Conservation (phyloP, 2,113 vertebrate genomes). For the Haplotaxodon microlepis region DNA sequence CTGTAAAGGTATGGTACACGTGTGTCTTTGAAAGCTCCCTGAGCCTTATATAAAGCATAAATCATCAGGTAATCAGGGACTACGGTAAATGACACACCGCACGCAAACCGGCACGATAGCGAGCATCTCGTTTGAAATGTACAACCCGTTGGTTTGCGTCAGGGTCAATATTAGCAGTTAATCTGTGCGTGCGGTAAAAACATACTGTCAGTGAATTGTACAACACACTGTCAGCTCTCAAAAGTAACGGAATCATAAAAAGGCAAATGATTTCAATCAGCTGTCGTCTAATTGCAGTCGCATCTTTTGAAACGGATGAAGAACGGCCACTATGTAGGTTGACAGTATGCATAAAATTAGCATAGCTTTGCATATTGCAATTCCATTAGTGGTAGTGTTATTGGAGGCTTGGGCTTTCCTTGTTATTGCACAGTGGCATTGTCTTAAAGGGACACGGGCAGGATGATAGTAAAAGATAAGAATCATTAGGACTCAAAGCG, state of each 20-base stretch:
- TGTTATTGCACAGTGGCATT: neutral
- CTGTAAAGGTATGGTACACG: conserved; percentile 34
- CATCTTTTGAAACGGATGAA: conserved; percentile 48
- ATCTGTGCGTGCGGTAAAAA: conserved; percentile 41
- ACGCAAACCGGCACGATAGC: conserved; percentile 53
- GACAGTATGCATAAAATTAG: conserved; percentile 66
- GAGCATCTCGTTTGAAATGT: conserved; percentile 61
- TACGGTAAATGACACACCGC: conserved; percentile 61
- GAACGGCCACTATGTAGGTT: conserved; percentile 49
- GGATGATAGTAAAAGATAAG: neutral
- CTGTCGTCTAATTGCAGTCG: conserved; percentile 61
- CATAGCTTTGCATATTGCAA: conserved; percentile 61
- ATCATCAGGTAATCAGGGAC: conserved; percentile 67
- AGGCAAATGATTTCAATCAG: conserved; percentile 66
- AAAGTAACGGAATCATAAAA: conserved; percentile 61
- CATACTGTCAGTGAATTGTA: conserved; percentile 49
- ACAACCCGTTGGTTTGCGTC: conserved; percentile 44
- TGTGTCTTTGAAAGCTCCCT: conserved; percentile 32
- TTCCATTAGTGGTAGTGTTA: conserved; percentile 55
- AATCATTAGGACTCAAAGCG: conserved; percentile 24
- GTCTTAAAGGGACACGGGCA: conserved; percentile 20
- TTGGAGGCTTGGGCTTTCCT: conserved; percentile 16
- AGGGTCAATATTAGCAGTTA: conserved; percentile 64
- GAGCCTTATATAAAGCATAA: conserved; percentile 63
- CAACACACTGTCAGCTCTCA: conserved; percentile 41